Evolutionary conservation across 2,113 vertebrate species (phyloP).

Genomic region (Myocastor coypus): DNA sequence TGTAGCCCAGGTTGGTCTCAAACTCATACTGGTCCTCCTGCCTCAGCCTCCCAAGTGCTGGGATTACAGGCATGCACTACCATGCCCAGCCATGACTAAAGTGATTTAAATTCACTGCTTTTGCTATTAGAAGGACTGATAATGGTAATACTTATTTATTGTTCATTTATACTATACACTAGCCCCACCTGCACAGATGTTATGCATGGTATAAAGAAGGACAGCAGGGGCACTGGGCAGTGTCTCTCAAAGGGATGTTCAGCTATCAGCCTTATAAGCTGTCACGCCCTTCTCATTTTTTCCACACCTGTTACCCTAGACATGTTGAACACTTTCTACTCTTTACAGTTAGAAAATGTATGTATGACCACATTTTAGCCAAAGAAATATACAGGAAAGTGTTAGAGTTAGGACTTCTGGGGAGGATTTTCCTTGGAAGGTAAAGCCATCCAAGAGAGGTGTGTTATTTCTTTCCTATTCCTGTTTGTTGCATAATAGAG

Average conservation of each 20-base stretch:
- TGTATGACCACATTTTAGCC: not conserved
- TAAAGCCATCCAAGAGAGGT: not conserved
- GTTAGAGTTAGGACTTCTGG: not conserved
- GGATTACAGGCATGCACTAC: too few species aligned
- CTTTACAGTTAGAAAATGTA: not conserved
- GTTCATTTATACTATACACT: not conserved
- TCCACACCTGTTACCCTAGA: not conserved
- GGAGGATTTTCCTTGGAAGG: not conserved
- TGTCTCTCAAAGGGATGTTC: not conserved
- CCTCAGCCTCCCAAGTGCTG: too few species aligned
- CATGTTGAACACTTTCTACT: not conserved
- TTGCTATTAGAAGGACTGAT: not conserved
- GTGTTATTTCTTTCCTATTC: not conserved
- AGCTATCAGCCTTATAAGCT: not conserved
- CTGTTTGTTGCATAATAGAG: not conserved
- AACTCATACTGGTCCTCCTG: too few species aligned
- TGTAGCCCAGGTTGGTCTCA: too few species aligned
- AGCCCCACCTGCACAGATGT: not conserved
- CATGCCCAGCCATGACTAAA: too few species aligned
- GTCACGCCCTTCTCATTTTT: not conserved
- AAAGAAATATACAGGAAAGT: not conserved
- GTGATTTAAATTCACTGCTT: slow-evolving; percentile 11
- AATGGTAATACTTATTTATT: not conserved
- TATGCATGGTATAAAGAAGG: not conserved
- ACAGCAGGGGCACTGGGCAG: rapidly evolving